These are phyloP conservation scores for Macrostomum lignano DNA, from an alignment of 1,140 invertebrate species.

Conservation along the genomic window DNA sequence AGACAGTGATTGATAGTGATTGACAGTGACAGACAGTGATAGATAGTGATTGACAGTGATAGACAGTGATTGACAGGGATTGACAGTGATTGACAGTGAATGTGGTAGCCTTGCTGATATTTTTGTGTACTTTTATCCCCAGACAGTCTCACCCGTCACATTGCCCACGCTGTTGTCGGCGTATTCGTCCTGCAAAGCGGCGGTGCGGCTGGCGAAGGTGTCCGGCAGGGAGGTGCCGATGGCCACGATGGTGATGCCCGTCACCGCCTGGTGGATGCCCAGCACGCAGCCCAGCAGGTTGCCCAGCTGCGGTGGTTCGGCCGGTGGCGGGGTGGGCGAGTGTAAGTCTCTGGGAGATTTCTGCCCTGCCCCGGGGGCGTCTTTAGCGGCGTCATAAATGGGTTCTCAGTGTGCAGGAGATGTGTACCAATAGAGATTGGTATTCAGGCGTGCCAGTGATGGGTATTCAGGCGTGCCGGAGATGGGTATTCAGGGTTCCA, in stretches of 20 bases:
- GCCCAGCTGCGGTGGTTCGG: too few relatives aligned
- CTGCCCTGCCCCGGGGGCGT: constrained; percentile 29
- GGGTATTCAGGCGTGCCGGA: too few relatives aligned
- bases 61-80: too few relatives aligned
- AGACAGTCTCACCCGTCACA: constrained; percentile 14
- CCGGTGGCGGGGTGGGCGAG: constrained; percentile 11
- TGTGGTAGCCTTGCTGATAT: too few relatives aligned
- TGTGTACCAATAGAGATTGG: too few relatives aligned
- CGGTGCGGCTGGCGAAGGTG: constrained; percentile 31
- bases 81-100: too few relatives aligned
- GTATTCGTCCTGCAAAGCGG: constrained; percentile 26
- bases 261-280: constrained; percentile 15
- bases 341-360: constrained; percentile 13
- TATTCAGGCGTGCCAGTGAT: too few relatives aligned
- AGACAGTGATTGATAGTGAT: too few relatives aligned
- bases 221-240: constrained; percentile 40
- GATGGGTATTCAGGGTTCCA: too few relatives aligned
- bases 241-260: constrained; percentile 34
- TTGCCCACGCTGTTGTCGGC: constrained; percentile 31
- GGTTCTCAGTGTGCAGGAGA: constrained; percentile 31
- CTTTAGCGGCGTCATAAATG: constrained; percentile 33
- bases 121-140: too few relatives aligned
- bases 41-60: too few relatives aligned
- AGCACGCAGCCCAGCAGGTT: constrained; percentile 17
- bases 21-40: too few relatives aligned